Evolutionary conservation across 2,888 invertebrate genomes (phyloP), one percentile per base, ranked within the genome.

Genomic region (Schrankia costaestrigalis): DNA sequence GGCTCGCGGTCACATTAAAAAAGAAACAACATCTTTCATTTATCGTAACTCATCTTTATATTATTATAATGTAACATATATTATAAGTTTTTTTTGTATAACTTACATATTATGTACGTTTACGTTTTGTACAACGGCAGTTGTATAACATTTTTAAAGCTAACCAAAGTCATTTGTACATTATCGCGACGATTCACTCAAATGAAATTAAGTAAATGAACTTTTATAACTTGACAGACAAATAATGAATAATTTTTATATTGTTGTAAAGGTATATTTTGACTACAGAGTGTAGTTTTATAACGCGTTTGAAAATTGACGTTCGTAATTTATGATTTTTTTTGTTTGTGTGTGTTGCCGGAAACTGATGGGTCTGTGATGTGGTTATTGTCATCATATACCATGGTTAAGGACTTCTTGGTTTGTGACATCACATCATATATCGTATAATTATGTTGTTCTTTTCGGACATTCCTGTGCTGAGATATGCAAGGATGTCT

Each of bases 201-300:
- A 55, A 79, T 80, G 73, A 78, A 81, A 78, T 81, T 46, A 62
- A 67, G 54, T 39, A 56, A 81, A 86, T 86, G 82, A 86, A 86
- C 69, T 76, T 69, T 71, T 64, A 67, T 60, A 55, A 67, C 57
- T 71, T 71, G 71, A 75, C 71, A 50, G 58, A 55, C 48, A 48
- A 53, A 55, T 57, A 53, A 54, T 59, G 55, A 41, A 56, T 49
- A 57, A 56, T 70, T 61, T n/a, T 64, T 71, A 71, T 66, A 63
- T 61, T 62, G 61, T 68, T 64, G 56, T 56, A 62, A 60, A 63
- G 50, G 51, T 61, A 47, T 62, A 56, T 56, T 60, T 56, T 61
- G 57, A 63, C 67, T 67, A 66, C 64, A 34, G 31, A 51, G 46
- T 17, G 56, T 54, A 49, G 62, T 42, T 62, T n/a, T 73, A 72